These are phyloP conservation scores for Orthonychiurus folsomi DNA, from an alignment of 2,888 invertebrate species.

Conservation along the genomic window DNA sequence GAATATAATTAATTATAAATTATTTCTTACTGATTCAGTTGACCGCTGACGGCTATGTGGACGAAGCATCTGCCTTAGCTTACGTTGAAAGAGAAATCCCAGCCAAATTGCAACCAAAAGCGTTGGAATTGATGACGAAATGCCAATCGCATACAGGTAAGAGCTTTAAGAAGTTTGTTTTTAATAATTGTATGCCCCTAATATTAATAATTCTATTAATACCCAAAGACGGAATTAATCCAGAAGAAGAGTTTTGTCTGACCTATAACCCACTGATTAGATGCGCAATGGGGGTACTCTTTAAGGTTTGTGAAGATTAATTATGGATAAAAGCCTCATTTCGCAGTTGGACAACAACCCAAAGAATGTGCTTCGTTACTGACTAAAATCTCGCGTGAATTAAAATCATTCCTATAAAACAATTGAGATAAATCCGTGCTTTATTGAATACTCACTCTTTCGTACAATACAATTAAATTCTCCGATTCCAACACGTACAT, in stretches of 20 bases:
- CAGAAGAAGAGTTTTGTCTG: conserved; percentile 27
- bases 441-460: too few relatives aligned
- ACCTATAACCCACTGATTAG: conserved; percentile 31
- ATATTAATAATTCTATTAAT: background rate
- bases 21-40: conserved; percentile 5
- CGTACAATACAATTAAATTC: too few relatives aligned
- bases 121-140: background rate
- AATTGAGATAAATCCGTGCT: too few relatives aligned
- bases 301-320: conserved; percentile 10
- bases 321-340: too few relatives aligned
- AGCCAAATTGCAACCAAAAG: background rate
- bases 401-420: too few relatives aligned
- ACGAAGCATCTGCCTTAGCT: conserved; percentile 3
- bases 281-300: conserved; percentile 19
- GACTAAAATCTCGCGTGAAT: too few relatives aligned
- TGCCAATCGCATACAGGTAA: conserved; percentile 6
- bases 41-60: conserved; percentile 9
- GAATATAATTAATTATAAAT: background rate
- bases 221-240: conserved; percentile 11
- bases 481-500: too few relatives aligned
- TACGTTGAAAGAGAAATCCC: conserved; percentile 14
- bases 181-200: background rate
- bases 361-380: too few relatives aligned
- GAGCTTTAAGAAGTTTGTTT: background rate
- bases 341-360: too few relatives aligned